These are phyloP conservation scores for Synodontis membranacea DNA, from an alignment of 2,113 vertebrate species.

Conservation along the genomic window DNA sequence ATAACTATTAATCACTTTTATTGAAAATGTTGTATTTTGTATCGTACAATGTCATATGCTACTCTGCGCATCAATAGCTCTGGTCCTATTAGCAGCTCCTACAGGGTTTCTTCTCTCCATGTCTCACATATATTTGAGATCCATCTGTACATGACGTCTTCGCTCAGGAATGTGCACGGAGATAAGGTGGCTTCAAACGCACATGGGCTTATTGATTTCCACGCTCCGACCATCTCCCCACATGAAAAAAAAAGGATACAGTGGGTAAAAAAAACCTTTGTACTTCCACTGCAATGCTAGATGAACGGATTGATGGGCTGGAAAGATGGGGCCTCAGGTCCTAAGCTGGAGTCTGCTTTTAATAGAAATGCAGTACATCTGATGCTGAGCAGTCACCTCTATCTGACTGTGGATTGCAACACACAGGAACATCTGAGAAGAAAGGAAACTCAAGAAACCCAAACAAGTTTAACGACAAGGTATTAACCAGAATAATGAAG, in stretches of 20 bases:
- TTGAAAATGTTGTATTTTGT: neutral
- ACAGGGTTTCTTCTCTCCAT: conserved; percentile 42
- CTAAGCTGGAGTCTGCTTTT: conserved; percentile 26
- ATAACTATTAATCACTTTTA: neutral
- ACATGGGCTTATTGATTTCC: conserved; percentile 48
- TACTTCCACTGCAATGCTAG: conserved; percentile 21
- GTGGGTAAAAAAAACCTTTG: conserved; percentile 34
- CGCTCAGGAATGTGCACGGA: conserved; percentile 63
- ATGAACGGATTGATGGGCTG: neutral
- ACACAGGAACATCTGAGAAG: conserved; percentile 2
- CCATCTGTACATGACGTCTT: conserved; percentile 55
- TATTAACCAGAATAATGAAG: conserved; percentile 8
- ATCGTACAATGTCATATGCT: neutral
- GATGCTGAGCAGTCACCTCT: conserved; percentile 7
- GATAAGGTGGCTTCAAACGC: conserved; percentile 69
- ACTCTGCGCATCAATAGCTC: neutral
- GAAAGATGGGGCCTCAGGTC: conserved; percentile 8
- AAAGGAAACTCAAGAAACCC: neutral
- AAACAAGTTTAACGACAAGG: conserved; percentile 21
- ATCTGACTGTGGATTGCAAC: conserved; percentile 25
- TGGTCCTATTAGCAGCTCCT: neutral
- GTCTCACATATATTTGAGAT: conserved; percentile 39
- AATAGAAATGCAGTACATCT: conserved; percentile 34
- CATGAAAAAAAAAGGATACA: conserved; percentile 46
- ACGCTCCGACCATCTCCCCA: conserved; percentile 35